Percentiles rank a stretch among this genome's conserved stretches.
Evolutionary conservation across 2,797 vertebrate species (phyloP).

Genomic region (Lithobates sylvaticus): DNA sequence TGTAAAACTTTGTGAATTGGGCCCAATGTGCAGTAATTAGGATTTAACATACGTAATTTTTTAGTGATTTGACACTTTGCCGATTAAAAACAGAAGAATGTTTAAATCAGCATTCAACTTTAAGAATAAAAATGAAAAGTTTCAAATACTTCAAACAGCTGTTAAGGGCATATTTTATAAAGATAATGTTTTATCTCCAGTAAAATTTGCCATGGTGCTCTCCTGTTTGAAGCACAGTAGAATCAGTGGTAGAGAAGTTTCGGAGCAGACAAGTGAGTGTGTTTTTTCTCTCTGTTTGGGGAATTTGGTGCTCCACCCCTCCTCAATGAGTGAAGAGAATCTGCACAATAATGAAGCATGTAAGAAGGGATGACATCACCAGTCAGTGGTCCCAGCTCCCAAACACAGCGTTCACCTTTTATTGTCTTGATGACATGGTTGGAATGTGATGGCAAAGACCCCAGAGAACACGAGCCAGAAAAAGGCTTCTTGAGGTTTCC

Average conservation of each 20-base stretch:
- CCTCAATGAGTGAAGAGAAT: constrained; percentile 75
- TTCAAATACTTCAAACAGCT: neutral
- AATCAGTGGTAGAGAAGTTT: constrained; percentile 22
- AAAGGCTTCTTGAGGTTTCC: constrained; percentile 65
- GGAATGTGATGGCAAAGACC: constrained; percentile 79
- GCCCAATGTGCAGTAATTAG: neutral
- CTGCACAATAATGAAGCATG: constrained; percentile 77
- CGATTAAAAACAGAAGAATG: neutral
- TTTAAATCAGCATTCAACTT: neutral
- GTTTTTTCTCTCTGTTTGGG: constrained; percentile 38
- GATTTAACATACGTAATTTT: neutral
- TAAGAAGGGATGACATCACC: constrained; percentile 85
- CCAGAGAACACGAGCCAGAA: constrained; percentile 68
- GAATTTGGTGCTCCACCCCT: constrained; percentile 70
- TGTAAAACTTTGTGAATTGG: neutral
- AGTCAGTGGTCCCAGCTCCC: constrained; percentile 74
- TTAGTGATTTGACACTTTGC: neutral
- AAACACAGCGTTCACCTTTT: constrained; percentile 83
- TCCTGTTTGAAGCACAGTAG: neutral
- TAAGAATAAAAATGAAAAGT: neutral
- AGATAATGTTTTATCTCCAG: neutral
- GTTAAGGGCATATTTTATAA: neutral
- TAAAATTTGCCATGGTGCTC: neutral
- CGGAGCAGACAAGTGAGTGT: neutral
- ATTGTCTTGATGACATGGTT: constrained; percentile 79